Conservation (phyloP, 1,140 invertebrate genomes). For the Coenobita brevimanus region DNA sequence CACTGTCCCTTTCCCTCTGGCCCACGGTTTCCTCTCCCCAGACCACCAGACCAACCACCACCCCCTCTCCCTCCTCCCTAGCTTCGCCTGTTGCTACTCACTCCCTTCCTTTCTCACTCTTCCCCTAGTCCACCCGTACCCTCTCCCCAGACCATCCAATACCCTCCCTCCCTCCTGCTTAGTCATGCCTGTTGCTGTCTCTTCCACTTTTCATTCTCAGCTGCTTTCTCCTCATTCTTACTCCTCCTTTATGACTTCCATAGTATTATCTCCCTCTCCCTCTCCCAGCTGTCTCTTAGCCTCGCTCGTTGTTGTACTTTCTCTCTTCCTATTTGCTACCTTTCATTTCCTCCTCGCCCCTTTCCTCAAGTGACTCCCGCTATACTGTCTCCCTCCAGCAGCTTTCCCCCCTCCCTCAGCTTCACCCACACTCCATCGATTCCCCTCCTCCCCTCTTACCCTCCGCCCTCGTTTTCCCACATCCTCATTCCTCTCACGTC, state of each 20-base stretch:
- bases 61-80: too few relatives aligned
- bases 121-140: background rate
- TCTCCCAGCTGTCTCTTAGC: too few relatives aligned
- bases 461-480: background rate
- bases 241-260: too few relatives aligned
- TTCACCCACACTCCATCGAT: background rate
- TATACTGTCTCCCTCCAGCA: too few relatives aligned
- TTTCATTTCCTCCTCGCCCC: background rate
- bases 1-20: background rate
- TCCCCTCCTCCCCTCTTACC: background rate
- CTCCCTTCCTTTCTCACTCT: background rate
- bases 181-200: too few relatives aligned
- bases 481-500: too few relatives aligned
- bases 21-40: background rate
- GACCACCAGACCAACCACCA: background rate
- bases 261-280: too few relatives aligned
- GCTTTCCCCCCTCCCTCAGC: background rate
- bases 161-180: background rate
- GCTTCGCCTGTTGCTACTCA: too few relatives aligned
- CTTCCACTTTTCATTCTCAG: too few relatives aligned
- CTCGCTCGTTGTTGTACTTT: background rate
- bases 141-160: background rate
- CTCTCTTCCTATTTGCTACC: background rate
- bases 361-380: background rate
- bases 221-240: too few relatives aligned